Base-by-base conservation (phyloP, 2,888 invertebrate species). In the Brenthis ino region DNA sequence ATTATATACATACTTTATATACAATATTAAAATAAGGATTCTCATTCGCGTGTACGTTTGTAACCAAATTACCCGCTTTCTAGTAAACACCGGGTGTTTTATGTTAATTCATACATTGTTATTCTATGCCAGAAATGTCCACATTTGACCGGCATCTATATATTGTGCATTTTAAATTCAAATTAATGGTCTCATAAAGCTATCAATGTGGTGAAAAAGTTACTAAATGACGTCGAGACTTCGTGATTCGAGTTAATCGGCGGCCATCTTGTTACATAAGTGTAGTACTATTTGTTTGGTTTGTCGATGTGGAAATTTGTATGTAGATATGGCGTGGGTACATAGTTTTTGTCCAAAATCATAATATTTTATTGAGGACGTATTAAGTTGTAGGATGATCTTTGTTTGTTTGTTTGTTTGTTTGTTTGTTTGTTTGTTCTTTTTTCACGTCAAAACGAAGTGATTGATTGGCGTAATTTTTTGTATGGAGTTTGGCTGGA, bases 41-140 rank as follows among this genome's bases (percentile, higher is more conserved):
- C 80, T 89, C 79, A 84, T 79, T 79, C 84, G 85, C 88, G 87
- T 90, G 82, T 85, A 81, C 81, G 82, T 81, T 83, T 85, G 88
- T 89, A 91, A 88, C 91, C 91, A 92, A 92, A 92, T 93, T 87
- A 89, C 91, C 92, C 91, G 91, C 92, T 93, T 93, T 92, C 93
- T 91, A 91, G 84, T 87, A 88, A 91, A 90, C 91, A 92, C 90
- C 89, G 87, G 90, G 91, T 87, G 86, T 87, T 89, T 88, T 92
- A 93, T 93, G 93, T 82, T 87, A 93, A 93, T 93, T 80, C 75
- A 75, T 74, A 85, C 87, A 91, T 93, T 92, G 89, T 82, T 91
- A 93, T 93, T 91, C 93, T 77, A 79, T 80, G 81, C 82, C 83
- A 81, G 83, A 80, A 80, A 80, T 88, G 91, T 89, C 88, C 89